Evolutionary conservation across 2,797 vertebrate species (phyloP).

Genomic region (Myotis vivesi): DNA sequence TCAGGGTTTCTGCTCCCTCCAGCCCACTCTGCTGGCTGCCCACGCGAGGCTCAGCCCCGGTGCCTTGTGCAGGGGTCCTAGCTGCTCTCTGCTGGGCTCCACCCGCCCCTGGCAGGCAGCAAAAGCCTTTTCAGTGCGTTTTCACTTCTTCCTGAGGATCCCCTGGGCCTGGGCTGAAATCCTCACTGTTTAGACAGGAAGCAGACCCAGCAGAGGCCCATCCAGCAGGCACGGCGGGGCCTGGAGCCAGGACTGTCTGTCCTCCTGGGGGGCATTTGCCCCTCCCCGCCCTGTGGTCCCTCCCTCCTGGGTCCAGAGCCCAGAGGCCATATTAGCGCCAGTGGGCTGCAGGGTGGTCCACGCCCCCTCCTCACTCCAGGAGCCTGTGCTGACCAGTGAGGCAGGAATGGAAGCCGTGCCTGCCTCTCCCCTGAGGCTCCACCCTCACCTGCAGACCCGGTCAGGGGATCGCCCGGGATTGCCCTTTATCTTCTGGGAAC

Average conservation of each 20-base stretch:
- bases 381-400: background rate
- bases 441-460: rapidly evolving
- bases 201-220: background rate
- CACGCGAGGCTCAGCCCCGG: no score
- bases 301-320: background rate
- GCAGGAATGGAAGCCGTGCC: rapidly evolving
- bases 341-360: no score
- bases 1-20: background rate
- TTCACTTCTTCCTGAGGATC: background rate
- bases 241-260: background rate
- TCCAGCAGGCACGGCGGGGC: background rate
- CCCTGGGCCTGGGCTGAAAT: background rate
- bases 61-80: background rate
- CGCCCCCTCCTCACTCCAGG: background rate
- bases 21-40: background rate
- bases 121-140: background rate
- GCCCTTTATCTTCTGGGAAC: background rate
- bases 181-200: background rate
- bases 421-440: background rate
- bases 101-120: rapidly evolving
- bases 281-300: rapidly evolving
- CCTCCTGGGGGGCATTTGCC: background rate
- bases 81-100: rapidly evolving
- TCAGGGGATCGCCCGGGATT: no score
- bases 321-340: no score